Evolutionary conservation across 2,797 vertebrate genomes (phyloP).

Genomic region (Onychomys leucogaster): DNA sequence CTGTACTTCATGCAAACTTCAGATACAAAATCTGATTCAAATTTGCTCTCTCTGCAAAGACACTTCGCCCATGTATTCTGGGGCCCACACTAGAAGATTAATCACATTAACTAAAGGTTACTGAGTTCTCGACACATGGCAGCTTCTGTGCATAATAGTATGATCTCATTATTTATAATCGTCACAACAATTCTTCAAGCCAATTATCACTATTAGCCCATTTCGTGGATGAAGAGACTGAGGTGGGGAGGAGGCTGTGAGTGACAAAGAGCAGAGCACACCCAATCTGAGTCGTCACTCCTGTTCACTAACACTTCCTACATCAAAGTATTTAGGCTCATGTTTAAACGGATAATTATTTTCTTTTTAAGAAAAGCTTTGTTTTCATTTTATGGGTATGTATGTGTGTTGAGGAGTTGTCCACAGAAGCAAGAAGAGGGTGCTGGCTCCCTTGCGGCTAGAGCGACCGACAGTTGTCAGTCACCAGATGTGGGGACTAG

Average conservation of each 20-base stretch:
- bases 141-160: not conserved
- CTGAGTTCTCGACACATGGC: not conserved
- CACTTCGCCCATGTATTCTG: not conserved
- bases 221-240: slow-evolving; percentile 45
- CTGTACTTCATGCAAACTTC: not conserved
- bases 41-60: slow-evolving; percentile 44
- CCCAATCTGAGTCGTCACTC: not conserved
- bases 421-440: not conserved
- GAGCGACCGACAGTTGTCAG: not conserved
- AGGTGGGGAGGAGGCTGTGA: not conserved
- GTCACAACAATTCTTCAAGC: not conserved
- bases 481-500: not conserved
- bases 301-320: not conserved
- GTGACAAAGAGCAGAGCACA: not conserved
- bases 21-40: slow-evolving; percentile 56
- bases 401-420: no score
- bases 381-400: not conserved
- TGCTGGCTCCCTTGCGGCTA: no score
- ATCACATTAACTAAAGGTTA: not conserved
- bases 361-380: not conserved
- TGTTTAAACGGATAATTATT: slow-evolving; percentile 39
- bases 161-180: slow-evolving; percentile 37
- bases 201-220: slow-evolving; percentile 54
- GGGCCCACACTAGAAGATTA: slow-evolving; percentile 29
- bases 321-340: slow-evolving; percentile 3